Base-by-base conservation (phyloP, 2,797 vertebrate species). In the Argentina silus region DNA sequence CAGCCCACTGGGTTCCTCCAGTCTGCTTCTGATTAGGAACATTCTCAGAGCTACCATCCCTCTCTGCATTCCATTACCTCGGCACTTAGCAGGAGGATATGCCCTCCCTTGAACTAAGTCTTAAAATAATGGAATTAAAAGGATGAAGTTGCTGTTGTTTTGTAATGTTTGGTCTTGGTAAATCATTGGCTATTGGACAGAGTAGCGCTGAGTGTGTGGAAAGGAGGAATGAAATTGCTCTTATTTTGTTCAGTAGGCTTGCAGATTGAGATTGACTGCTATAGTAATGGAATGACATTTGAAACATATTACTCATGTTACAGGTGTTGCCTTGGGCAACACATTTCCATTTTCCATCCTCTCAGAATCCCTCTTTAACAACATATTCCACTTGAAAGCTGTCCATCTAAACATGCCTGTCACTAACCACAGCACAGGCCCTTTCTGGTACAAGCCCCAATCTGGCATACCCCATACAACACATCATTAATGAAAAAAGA, bases 21-120 rank as follows among this genome's bases (percentile, higher is more conserved):
- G 87, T 84, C 92, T 93, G 91, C 88, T 93, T 91, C 85, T 89
- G 84, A 89, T 93, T 91, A 92, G 82, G 21, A 14, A 78, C 79
- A 71, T 84, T 88, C 78, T 81, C 76, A 57, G 73, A 81, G 82
- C 81, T 80, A 59, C 81, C 77, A 82, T 88, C 78, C 75, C 76
- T 73, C 74, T 5, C 74, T 60, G 77, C 84, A 86, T 87, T 90
- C 81, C 83, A 76, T 21, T 51, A 50, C 72, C 72, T 80, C 53
- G 55, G 57, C 3, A 80, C 80, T 72, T 78, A 77, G 79, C 45
- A 36, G 9, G 66, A 77, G 62, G 43, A 44, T 60, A 76, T 82
- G 80, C 77, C 76, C 75, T 76, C 73, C 81, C 67, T 47, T 65
- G 81, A 80, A 59, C 67, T 45, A 53, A 68, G 61, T 65, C 71